Evolutionary conservation across 2,113 vertebrate genomes (phyloP).

Genomic region (Anguilla japonica): DNA sequence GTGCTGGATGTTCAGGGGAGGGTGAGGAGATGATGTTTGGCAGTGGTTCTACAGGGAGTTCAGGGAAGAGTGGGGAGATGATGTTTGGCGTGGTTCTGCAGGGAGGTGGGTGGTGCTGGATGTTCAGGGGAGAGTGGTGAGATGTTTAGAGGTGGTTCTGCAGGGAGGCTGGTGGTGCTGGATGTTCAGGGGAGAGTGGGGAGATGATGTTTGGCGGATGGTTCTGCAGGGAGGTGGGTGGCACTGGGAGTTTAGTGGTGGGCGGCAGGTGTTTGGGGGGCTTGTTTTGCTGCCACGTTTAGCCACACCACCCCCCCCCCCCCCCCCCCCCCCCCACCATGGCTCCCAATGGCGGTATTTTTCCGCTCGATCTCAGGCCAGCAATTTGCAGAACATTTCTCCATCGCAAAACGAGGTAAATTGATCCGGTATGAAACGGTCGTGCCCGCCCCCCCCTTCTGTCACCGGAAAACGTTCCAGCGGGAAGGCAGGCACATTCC

Average conservation of each 20-base stretch:
- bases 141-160: too few species aligned
- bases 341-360: not conserved
- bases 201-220: too few species aligned
- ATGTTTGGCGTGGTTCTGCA: too few species aligned
- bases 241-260: not conserved
- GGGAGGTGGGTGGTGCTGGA: not conserved
- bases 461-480: not conserved
- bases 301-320: not conserved
- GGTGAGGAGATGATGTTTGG: too few species aligned
- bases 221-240: not conserved
- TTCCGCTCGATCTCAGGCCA: not conserved
- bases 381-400: not conserved
- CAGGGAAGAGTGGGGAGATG: too few species aligned
- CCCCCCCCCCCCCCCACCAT: not conserved
- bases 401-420: not conserved
- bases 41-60: too few species aligned
- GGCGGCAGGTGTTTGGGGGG: not conserved
- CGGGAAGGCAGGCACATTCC: not conserved
- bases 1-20: too few species aligned
- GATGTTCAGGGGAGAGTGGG: too few species aligned
- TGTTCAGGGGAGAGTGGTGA: not conserved
- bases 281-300: not conserved
- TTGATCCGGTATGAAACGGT: not conserved
- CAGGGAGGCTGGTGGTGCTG: too few species aligned
- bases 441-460: too few species aligned